Evolutionary conservation across 2,113 vertebrate species (phyloP).

Genomic region (Xenus cinereus): DNA sequence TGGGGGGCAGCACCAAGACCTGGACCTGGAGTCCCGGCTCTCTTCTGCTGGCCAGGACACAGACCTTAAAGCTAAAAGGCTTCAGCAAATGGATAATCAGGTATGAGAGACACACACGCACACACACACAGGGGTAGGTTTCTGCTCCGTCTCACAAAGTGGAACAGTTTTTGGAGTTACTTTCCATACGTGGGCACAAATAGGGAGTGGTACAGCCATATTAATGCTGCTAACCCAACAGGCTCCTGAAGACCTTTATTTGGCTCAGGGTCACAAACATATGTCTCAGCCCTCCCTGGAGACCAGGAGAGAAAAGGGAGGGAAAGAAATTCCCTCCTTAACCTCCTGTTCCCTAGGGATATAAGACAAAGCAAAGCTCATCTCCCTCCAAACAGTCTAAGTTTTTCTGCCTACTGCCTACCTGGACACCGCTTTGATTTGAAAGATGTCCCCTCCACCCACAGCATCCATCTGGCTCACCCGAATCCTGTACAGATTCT

Average conservation of each 20-base stretch:
- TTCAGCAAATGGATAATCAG: background rate
- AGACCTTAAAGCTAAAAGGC: background rate
- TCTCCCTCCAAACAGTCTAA: background rate
- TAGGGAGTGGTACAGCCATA: background rate
- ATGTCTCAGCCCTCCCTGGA: background rate
- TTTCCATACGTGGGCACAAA: background rate
- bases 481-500: rapidly evolving
- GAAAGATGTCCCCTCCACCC: background rate
- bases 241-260: background rate
- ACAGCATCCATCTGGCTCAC: background rate
- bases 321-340: background rate
- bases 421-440: rapidly evolving
- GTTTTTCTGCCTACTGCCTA: background rate
- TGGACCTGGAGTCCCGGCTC: background rate
- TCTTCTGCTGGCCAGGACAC: background rate
- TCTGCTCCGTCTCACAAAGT: background rate
- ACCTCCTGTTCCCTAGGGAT: background rate
- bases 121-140: background rate
- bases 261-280: background rate
- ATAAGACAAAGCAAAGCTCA: background rate
- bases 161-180: rapidly evolving
- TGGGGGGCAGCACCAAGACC: background rate
- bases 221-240: background rate
- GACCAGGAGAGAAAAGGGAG: background rate
- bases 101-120: background rate